Conservation (phyloP, 37 sponge, comb jelly and placozoan species). For the Chondrosia reniformis region DNA sequence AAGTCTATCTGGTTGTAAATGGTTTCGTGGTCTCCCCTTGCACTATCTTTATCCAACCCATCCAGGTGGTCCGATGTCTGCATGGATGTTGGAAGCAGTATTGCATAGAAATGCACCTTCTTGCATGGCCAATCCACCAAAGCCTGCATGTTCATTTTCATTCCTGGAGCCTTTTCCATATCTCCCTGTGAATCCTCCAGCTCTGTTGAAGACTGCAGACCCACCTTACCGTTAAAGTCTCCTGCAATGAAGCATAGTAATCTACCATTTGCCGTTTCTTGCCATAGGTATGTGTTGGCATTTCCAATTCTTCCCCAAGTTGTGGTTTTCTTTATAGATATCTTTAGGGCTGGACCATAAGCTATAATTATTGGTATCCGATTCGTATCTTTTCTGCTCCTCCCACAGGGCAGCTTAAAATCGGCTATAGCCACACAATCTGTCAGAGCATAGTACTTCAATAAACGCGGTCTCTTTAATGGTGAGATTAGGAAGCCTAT, state of each 20-base stretch:
- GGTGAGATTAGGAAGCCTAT: slow-evolving; percentile 7
- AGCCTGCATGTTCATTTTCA: neutral
- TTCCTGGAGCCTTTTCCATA: neutral
- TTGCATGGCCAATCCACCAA: neutral
- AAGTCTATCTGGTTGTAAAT: slow-evolving; percentile 5
- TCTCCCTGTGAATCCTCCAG: neutral
- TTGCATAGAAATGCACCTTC: neutral
- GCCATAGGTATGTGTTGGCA: slow-evolving; percentile 11
- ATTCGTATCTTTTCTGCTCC: neutral
- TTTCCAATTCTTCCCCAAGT: neutral
- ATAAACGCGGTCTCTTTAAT: slow-evolving; percentile 3
- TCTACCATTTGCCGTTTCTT: slow-evolving; percentile 4
- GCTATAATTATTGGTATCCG: slow-evolving; percentile 2
- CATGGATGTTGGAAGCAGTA: slow-evolving; percentile 9
- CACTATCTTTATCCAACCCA: neutral
- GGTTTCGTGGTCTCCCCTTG: neutral
- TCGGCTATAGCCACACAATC: neutral
- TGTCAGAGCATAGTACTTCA: neutral
- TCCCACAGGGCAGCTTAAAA: slow-evolving; percentile 17
- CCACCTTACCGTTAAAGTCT: slow-evolving; percentile 6
- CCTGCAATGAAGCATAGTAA: neutral
- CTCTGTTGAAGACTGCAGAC: neutral
- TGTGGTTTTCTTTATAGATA: neutral
- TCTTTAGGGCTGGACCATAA: neutral
- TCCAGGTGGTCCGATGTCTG: neutral